A percentile compares a stretch with the other conserved stretches of the same genome.
Conservation (phyloP, 2,797 vertebrate genomes). For the Cuniculus paca region DNA sequence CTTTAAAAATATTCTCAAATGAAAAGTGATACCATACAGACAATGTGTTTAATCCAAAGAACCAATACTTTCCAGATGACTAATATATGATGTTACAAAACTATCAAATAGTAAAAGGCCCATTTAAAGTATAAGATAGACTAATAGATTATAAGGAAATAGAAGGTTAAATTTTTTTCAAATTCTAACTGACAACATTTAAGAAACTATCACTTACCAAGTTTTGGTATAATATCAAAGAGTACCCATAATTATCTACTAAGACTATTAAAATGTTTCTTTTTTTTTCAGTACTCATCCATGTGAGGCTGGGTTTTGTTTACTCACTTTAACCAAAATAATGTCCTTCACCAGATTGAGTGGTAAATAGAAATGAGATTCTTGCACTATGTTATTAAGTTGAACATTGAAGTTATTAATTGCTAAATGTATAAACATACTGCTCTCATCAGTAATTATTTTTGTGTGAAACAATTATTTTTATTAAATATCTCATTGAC, state of each 20-base stretch:
- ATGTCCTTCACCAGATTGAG: neutral
- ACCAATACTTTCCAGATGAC: neutral
- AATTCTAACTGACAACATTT: neutral
- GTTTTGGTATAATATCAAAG: neutral
- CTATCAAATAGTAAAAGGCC: neutral
- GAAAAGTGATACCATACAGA: neutral
- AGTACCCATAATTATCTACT: neutral
- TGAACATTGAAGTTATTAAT: neutral
- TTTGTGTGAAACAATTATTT: neutral
- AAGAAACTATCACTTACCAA: neutral
- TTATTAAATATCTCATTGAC: neutral
- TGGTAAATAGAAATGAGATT: neutral
- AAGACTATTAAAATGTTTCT: slow-evolving; percentile 3
- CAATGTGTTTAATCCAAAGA: neutral
- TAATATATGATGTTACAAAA: neutral
- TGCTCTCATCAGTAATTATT: neutral
- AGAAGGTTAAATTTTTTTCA: neutral
- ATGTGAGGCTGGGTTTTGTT: neutral
- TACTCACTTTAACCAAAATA: neutral
- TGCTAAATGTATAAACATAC: neutral
- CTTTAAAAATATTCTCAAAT: neutral
- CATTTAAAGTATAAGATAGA: neutral
- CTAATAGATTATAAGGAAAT: neutral
- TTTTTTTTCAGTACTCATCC: neutral
- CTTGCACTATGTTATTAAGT: neutral